Conservation (phyloP, 2,113 vertebrate genomes). For the Spheniscus mendiculus region DNA sequence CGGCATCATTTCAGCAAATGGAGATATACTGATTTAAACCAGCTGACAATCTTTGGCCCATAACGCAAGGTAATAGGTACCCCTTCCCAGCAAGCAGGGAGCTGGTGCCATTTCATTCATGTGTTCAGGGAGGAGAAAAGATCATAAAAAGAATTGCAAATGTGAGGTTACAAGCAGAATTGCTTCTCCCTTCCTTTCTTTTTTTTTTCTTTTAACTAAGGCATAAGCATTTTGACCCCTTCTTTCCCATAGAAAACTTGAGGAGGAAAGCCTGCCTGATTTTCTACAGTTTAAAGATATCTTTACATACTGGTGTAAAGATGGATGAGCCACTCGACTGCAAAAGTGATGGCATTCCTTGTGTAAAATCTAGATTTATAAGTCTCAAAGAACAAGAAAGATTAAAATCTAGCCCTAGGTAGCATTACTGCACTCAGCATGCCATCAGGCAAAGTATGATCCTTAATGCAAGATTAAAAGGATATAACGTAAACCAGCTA, state of each 20-base stretch:
- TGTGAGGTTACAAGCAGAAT: neutral
- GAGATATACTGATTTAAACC: constrained; percentile 41
- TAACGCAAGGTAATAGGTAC: neutral
- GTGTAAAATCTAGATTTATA: constrained; percentile 4
- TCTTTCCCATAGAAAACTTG: neutral
- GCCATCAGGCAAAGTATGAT: neutral
- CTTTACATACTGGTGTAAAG: neutral
- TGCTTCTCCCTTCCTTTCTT: neutral
- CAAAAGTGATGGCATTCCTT: neutral
- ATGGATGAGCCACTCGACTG: neutral
- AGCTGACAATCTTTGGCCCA: constrained; percentile 8
- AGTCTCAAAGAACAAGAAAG: neutral
- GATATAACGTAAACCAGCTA: neutral
- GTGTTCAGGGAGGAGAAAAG: constrained; percentile 22
- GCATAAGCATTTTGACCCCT: neutral
- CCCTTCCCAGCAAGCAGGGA: neutral
- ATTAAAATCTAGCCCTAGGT: neutral
- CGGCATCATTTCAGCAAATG: neutral
- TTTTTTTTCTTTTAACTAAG: neutral
- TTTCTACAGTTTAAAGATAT: neutral
- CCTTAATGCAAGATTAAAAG: neutral
- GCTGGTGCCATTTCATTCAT: neutral
- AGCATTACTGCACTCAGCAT: neutral
- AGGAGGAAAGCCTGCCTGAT: neutral
- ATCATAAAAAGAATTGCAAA: constrained; percentile 38